Base-by-base conservation (phyloP, 2,888 invertebrate genomes). In the Diadegma fenestrale region DNA sequence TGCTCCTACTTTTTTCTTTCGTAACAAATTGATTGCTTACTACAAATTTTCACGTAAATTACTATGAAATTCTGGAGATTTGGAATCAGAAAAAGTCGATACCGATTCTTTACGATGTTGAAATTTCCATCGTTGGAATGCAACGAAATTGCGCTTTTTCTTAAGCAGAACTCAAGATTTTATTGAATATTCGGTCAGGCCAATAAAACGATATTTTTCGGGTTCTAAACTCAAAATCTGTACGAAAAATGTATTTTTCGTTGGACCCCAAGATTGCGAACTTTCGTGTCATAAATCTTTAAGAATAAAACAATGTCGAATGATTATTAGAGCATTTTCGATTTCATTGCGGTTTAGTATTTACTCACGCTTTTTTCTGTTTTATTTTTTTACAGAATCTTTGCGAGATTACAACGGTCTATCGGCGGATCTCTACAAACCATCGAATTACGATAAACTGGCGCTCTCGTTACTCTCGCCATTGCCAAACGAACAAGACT, bases 401-500 rank as follows among this genome's bases (percentile, higher is more conserved):
- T 94, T 95, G 68, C 95, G 97, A 80, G 95, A 95, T 43, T 95
- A 95, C 91, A 95, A 96, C 90, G 96, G 96, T 87, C 94, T 97
- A 89, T 97, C 97, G 14, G 95, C 96, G 26, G 95, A 96, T 90
- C 93, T 97, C 71, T 96, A 96, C 94, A 96, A 95, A 91, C 93
- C 95, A 78, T 96, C 97, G 1, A 97, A 98, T 91, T 98, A 98
- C 93, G 97, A 97, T 90, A 96, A 98, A 85, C 95, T 99, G 83
- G 96, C 98, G n/a, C 95, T 99, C 77, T 98, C 99, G 0, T 95
- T 99, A 54, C 95, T 98, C 76, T 98, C 98, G n/a, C 99, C 99
- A 0, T 95, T 99, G 93, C 99, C 99, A 7, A 99, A 99, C 94
- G 99, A 99, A 94, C 98, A 99, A 93, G 99, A 99, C 94, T 99